phyloP scores from a whole-genome alignment of 2,888 invertebrate genomes.

The Dasypogon diadema region DNA sequence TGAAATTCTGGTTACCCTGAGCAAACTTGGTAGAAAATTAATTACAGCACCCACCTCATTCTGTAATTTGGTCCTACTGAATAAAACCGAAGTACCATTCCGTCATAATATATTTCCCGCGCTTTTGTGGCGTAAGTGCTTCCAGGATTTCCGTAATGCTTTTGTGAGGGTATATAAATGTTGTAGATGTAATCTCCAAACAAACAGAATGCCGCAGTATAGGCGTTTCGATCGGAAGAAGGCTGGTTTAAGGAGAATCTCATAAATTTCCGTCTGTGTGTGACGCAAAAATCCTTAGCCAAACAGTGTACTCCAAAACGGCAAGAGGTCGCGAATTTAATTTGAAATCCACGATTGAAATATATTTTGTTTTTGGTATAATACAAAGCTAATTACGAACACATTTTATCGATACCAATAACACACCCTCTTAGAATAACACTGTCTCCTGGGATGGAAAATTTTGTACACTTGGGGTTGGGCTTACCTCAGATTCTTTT shows the following conservation, averaged over 20 bases:
- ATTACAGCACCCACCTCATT: conserved; percentile 1
- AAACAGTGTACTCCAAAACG: background rate
- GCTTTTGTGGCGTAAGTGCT: background rate
- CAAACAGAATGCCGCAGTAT: conserved; percentile 24
- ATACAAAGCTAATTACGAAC: conserved; percentile 37
- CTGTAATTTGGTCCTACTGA: conserved; percentile 38
- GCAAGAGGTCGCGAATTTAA: conserved; percentile 34
- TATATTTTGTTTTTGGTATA: conserved; percentile 14
- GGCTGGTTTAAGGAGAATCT: background rate
- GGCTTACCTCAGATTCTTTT: no score
- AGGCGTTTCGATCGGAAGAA: background rate
- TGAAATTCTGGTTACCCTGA: conserved; percentile 34
- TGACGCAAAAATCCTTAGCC: conserved; percentile 18
- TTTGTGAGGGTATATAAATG: background rate
- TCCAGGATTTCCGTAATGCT: conserved; percentile 8
- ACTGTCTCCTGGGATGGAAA: background rate
- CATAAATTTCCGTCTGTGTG: conserved; percentile 29
- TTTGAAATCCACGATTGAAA: conserved; percentile 32
- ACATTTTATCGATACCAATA: conserved; percentile 15
- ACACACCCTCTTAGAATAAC: background rate
- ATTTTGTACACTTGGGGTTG: background rate
- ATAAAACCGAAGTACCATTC: conserved; percentile 30
- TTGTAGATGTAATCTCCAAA: conserved; percentile 22
- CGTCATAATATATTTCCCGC: conserved; percentile 43
- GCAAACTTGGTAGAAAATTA: conserved; percentile 38